Conservation (phyloP, 1,140 invertebrate genomes). For the Hycleus cichorii region DNA sequence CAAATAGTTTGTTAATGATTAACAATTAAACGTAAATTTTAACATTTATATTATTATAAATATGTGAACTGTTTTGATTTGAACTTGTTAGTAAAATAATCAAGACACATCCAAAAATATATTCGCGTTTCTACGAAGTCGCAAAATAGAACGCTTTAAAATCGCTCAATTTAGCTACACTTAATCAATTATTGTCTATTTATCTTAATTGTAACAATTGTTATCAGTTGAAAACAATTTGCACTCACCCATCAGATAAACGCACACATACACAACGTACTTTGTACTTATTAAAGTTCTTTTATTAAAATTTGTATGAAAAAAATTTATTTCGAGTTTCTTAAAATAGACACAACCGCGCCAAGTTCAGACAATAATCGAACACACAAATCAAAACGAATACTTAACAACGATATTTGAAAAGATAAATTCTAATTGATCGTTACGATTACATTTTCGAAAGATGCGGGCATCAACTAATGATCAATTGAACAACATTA, state of each 20-base stretch:
- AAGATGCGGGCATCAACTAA: constrained; percentile 5
- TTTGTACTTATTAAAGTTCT: too few species aligned
- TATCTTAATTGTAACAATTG: constrained; percentile 9
- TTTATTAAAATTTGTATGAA: too few species aligned
- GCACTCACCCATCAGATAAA: constrained; percentile 8
- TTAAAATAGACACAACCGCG: too few species aligned
- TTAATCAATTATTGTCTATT: constrained; percentile 5
- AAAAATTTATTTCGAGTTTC: too few species aligned
- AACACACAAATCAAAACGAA: too few species aligned
- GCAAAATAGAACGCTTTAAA: neutral
- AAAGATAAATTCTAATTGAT: too few species aligned
- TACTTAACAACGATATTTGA: too few species aligned
- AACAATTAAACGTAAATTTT: too few species aligned
- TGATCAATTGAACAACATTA: too few species aligned
- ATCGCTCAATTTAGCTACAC: neutral
- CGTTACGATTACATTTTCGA: constrained; percentile 7
- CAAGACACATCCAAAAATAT: constrained; percentile 7
- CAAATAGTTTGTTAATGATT: too few species aligned
- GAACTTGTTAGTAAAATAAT: constrained; percentile 8
- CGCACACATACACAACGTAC: too few species aligned
- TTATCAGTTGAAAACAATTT: neutral
- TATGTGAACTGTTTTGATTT: constrained; percentile 7
- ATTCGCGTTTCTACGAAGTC: constrained; percentile 1
- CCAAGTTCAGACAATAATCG: too few species aligned
- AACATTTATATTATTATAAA: neutral